phyloP scores from a whole-genome alignment of 2,797 vertebrate species.

The Eospalax fontanierii region DNA sequence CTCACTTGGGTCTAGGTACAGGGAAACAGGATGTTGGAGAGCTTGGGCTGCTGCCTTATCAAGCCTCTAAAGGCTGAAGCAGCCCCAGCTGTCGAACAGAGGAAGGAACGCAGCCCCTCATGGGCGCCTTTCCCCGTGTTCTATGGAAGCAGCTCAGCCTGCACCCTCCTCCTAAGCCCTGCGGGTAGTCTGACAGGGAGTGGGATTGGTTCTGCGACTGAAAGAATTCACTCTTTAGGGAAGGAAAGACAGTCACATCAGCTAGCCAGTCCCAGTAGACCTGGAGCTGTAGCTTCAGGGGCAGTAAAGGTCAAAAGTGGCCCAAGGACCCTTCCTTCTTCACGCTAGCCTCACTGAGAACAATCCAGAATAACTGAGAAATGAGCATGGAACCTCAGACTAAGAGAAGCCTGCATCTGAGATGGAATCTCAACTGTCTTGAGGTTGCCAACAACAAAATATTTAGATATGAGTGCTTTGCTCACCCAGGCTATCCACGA shows the following conservation, averaged over 20 bases:
- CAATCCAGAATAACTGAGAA: neutral
- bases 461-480: neutral
- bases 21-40: neutral
- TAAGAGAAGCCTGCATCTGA: neutral
- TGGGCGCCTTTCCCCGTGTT: neutral
- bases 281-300: neutral
- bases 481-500: neutral
- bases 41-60: fast-evolving
- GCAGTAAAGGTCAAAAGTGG: neutral
- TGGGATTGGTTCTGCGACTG: neutral
- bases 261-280: neutral
- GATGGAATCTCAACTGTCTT: neutral
- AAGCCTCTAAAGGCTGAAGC: neutral
- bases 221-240: neutral
- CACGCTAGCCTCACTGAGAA: neutral
- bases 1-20: neutral
- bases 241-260: neutral
- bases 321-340: neutral
- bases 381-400: neutral
- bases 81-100: neutral
- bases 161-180: neutral
- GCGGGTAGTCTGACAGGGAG: neutral
- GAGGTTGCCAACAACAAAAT: neutral
- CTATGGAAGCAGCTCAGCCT: neutral
- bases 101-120: neutral